Percentiles rank a stretch among this genome's conserved stretches.
phyloP scores from a whole-genome alignment of 2,888 invertebrate genomes.

The Peribatodes rhomboidaria region DNA sequence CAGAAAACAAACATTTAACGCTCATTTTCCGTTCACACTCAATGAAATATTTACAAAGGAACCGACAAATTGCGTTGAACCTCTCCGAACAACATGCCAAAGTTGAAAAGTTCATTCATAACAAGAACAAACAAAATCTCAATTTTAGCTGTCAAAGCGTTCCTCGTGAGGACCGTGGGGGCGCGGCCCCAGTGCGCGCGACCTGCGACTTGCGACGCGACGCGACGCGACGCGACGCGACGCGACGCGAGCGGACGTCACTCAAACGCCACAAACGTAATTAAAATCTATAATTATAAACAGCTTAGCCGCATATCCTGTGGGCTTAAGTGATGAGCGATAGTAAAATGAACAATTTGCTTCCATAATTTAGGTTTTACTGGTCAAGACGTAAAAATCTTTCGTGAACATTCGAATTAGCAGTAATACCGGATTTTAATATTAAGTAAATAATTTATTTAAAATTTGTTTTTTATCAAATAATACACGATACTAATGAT shows the following conservation, averaged over 20 bases:
- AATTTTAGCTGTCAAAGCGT: slow-evolving; percentile 31
- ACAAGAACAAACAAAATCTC: slow-evolving; percentile 45
- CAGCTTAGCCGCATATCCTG: slow-evolving; percentile 29
- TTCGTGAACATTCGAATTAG: no score
- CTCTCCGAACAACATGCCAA: slow-evolving; percentile 28
- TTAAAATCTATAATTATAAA: slow-evolving; percentile 58
- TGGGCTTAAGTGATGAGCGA: slow-evolving; percentile 3
- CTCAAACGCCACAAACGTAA: slow-evolving; percentile 57
- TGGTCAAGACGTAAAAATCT: background rate
- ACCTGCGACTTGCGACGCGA: slow-evolving; percentile 10
- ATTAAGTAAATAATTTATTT: no score
- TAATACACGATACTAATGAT: no score
- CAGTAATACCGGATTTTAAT: no score
- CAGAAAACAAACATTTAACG: slow-evolving; percentile 12
- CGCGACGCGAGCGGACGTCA: slow-evolving; percentile 38
- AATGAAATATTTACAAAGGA: slow-evolving; percentile 30
- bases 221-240: background rate
- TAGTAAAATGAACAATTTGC: background rate
- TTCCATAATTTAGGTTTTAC: no score
- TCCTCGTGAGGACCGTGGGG: slow-evolving; percentile 17
- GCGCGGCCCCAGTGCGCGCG: slow-evolving; percentile 26
- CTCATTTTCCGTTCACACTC: slow-evolving; percentile 15
- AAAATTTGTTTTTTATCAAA: no score
- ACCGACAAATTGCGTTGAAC: slow-evolving; percentile 25
- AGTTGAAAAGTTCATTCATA: slow-evolving; percentile 39